Conservation (phyloP, 2,797 vertebrate species). For the Epinephelus awoara region DNA sequence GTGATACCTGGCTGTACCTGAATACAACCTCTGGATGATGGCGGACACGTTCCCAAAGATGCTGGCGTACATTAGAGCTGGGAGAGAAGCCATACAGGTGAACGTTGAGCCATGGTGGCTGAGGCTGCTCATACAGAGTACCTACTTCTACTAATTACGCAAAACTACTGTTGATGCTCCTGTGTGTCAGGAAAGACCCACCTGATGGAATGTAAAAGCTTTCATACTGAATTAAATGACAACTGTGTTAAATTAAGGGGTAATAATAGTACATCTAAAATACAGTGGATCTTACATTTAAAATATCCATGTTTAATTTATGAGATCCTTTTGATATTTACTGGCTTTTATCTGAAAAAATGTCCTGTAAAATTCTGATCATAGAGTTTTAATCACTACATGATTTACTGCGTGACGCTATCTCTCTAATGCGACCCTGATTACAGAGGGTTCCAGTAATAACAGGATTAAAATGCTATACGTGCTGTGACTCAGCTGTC, state of each 20-base stretch:
- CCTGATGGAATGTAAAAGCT: background rate
- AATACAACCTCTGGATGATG: conserved; percentile 99
- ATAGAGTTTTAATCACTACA: background rate
- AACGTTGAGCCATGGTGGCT: conserved; percentile 4
- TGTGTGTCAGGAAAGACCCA: conserved; percentile 3
- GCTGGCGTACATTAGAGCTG: conserved; percentile 99
- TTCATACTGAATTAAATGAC: too few relatives aligned
- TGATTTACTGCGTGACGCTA: background rate
- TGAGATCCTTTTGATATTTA: background rate
- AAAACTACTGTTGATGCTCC: background rate
- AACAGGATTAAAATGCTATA: background rate
- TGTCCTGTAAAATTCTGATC: too few relatives aligned
- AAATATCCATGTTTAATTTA: background rate
- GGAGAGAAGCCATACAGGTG: conserved; percentile 68
- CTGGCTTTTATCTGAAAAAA: background rate
- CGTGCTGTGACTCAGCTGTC: conserved; percentile 26
- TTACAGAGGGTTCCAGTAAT: background rate
- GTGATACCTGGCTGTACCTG: conserved; percentile 97
- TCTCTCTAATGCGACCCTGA: background rate
- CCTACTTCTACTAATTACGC: background rate
- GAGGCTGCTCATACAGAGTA: background rate
- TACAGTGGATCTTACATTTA: background rate
- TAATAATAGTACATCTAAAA: background rate
- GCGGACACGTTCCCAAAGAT: conserved; percentile 99
- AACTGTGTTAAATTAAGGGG: background rate